Base-by-base conservation (phyloP, 1,140 invertebrate species). In the Procambarus clarkii region DNA sequence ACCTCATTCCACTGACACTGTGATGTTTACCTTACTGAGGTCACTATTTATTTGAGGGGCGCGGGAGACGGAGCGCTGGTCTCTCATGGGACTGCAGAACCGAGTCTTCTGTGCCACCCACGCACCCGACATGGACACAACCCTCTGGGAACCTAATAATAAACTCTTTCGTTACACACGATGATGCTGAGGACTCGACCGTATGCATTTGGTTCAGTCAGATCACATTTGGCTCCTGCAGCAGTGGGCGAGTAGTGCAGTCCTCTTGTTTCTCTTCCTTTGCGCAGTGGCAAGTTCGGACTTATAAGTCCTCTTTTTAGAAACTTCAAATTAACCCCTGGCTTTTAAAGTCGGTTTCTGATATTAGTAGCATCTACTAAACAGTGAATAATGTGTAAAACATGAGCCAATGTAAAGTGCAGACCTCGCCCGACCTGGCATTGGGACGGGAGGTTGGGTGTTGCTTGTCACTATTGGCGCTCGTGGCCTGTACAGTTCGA, bases 351-450 rank as follows among this genome's bases (percentile, higher is more conserved):
- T 91, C 89, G 74, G 83, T 85, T 91, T 91, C 89, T 86, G 89
- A 91, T 91, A 91, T 91, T 91, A 91, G 89, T 91, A 91, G 89
- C 83, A 91, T 91, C 89, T 91, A 91, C 89, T 91, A 91, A 91
- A 91, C 89, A 91, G 83, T 91, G 83, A 85, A 91, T 91, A 91
- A 91, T 71, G 71, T 86, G 34, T 91, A 91, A 91, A 91, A 86
- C 87, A 69, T 85, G 82, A 91, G 74, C 76, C 86, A 79, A 24
- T 69, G 77, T 80, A 48, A 86, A 89, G 83, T 48, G 74, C 79
- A 84, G 48, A 58, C 18, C 44, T 34, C 76, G 89, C n/a, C 46
- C 69, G 82, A 69, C 89, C 82, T 71, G 69, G 69, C 71, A 58
- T 15, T 48, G 85, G 77, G 83, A 60, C 83, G 46, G 48, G 60